These are phyloP conservation scores for Falco biarmicus DNA, from an alignment of 2,797 vertebrate species.

Conservation along the genomic window DNA sequence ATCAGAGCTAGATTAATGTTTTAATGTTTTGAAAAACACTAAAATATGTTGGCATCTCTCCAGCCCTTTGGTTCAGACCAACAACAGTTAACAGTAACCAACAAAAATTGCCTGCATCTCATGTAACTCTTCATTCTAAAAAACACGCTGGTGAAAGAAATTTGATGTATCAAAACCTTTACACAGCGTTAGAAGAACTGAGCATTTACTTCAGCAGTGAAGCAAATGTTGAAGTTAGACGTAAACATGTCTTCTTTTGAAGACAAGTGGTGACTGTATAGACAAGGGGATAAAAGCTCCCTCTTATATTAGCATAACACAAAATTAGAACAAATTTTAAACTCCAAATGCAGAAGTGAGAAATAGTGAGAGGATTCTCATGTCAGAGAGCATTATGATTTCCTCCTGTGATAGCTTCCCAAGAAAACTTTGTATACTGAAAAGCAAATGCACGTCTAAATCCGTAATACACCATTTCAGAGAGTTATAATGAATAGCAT, in stretches of 20 bases:
- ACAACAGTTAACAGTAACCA: neutral
- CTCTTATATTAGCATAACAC: neutral
- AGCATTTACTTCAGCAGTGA: neutral
- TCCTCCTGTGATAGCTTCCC: conserved; percentile 24
- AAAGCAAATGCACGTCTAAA: conserved; percentile 48
- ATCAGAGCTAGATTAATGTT: neutral
- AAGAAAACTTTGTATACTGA: conserved; percentile 28
- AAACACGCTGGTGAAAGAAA: neutral
- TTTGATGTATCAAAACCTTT: neutral
- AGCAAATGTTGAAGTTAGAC: neutral
- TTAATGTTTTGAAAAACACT: neutral
- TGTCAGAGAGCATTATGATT: conserved; percentile 28
- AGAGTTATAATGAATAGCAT: conserved; percentile 16
- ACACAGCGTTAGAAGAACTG: neutral
- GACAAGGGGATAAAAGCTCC: neutral
- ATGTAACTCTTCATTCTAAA: neutral
- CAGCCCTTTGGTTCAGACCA: neutral
- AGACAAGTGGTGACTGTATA: neutral
- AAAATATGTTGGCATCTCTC: neutral
- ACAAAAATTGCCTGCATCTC: neutral
- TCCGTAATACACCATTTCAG: conserved; percentile 27
- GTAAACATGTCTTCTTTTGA: neutral
- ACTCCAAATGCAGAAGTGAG: conserved; percentile 40
- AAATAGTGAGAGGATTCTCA: conserved; percentile 48
- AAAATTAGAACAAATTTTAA: neutral